Evolutionary conservation across 1,140 invertebrate species (phyloP).

Genomic region (Eumaeus atala): DNA sequence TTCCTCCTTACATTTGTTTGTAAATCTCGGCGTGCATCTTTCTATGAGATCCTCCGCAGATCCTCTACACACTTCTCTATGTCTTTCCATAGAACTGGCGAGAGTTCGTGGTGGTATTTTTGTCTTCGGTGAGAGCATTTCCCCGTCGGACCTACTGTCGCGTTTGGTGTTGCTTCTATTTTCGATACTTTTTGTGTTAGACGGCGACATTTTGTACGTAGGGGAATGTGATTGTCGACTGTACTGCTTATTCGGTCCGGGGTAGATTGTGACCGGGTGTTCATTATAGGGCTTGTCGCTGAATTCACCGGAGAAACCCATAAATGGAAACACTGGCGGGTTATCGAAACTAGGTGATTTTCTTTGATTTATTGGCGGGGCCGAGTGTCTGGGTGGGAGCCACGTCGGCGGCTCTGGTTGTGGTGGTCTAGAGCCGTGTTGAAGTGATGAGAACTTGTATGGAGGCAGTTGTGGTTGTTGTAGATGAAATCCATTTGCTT

Average conservation of each 20-base stretch:
- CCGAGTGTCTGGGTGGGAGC: constrained; percentile 58
- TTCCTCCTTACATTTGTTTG: constrained; percentile 75
- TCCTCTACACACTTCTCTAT: constrained; percentile 82
- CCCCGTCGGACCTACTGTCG: constrained; percentile 62
- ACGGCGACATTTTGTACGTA: constrained; percentile 58
- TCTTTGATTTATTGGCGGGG: constrained; percentile 35
- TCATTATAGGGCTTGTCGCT: constrained; percentile 75
- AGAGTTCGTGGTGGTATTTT: constrained; percentile 81
- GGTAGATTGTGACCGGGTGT: constrained; percentile 78
- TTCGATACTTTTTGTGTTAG: constrained; percentile 50
- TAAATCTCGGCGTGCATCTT: constrained; percentile 60
- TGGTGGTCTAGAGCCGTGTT: constrained; percentile 71
- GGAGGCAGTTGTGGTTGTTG: constrained; percentile 75
- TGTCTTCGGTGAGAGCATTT: constrained; percentile 69
- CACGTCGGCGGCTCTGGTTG: constrained; percentile 52
- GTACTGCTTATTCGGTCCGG: constrained; percentile 68
- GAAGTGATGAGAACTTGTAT: constrained; percentile 80
- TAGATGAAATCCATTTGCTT: constrained; percentile 68
- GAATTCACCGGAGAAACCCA: constrained; percentile 70
- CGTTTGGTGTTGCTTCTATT: constrained; percentile 51
- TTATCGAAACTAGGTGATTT: constrained; percentile 65
- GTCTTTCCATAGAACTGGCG: constrained; percentile 81
- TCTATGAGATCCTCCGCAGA: constrained; percentile 61
- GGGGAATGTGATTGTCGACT: constrained; percentile 64
- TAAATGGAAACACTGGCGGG: constrained; percentile 62